phyloP scores from a whole-genome alignment of 2,113 vertebrate genomes.

The Lophotis ruficrista region DNA sequence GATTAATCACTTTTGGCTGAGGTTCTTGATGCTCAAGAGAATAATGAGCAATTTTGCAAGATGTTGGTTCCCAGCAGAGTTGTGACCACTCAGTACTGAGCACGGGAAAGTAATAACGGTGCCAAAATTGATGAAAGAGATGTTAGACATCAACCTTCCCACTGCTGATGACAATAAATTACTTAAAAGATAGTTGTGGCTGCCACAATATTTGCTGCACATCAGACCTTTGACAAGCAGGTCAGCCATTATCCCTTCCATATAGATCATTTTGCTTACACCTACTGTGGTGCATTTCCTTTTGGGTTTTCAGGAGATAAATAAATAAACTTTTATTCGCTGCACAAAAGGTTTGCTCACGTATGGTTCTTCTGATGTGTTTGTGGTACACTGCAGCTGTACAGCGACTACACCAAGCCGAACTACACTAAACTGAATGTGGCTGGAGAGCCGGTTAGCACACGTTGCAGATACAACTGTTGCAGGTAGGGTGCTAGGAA shows the following conservation, averaged over 20 bases:
- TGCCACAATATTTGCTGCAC: neutral
- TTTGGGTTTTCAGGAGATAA: neutral
- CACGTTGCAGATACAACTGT: neutral
- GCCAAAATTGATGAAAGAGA: neutral
- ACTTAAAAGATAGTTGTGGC: neutral
- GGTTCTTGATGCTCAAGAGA: slow-evolving; percentile 15
- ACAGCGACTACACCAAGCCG: neutral
- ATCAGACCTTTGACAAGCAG: neutral
- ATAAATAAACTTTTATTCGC: neutral
- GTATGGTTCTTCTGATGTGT: neutral
- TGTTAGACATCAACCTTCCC: neutral
- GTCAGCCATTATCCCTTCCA: neutral
- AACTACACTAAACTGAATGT: neutral
- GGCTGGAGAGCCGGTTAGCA: neutral
- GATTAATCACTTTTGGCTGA: slow-evolving; percentile 37
- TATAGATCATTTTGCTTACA: neutral
- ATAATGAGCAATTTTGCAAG: slow-evolving; percentile 28
- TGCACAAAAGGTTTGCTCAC: neutral
- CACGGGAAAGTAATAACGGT: neutral
- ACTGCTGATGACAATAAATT: neutral
- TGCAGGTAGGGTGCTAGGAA: neutral
- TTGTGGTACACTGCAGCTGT: neutral
- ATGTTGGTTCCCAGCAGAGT: neutral
- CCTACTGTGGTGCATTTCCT: neutral
- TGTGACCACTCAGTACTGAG: neutral